Conservation (phyloP, 2,797 vertebrate genomes). For the Chelon auratus region DNA sequence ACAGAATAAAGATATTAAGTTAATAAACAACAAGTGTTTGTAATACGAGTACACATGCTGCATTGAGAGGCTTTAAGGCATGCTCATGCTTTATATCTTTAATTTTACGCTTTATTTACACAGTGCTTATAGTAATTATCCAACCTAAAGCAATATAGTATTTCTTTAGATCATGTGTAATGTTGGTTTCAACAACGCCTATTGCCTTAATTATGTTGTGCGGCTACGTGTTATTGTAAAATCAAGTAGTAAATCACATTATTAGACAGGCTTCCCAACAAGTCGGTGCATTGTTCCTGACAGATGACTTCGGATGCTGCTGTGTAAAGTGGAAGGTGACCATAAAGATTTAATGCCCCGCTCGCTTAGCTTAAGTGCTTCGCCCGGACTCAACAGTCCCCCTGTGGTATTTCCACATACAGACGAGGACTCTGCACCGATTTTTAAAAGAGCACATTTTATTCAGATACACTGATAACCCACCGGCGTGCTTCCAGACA, state of each 20-base stretch:
- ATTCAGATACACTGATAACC: constrained; percentile 27
- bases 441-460: constrained; percentile 16
- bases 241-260: constrained; percentile 53
- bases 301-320: constrained; percentile 67
- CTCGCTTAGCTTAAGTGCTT: constrained; percentile 71
- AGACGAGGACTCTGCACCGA: neutral
- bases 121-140: neutral
- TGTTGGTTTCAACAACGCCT: constrained; percentile 1
- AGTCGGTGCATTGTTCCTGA: constrained; percentile 60
- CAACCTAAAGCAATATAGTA: no score
- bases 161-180: neutral
- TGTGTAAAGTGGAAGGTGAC: constrained; percentile 69
- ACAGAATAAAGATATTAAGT: constrained; percentile 1
- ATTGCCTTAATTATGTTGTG: constrained; percentile 37
- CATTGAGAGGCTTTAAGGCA: neutral
- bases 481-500: constrained; percentile 18
- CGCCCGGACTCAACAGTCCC: constrained; percentile 74
- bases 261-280: constrained; percentile 66
- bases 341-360: constrained; percentile 80
- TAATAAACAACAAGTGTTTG: constrained; percentile 34
- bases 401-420: constrained; percentile 54
- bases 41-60: neutral
- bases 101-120: neutral
- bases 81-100: neutral
- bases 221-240: constrained; percentile 34